Base-by-base conservation (phyloP, 2,888 invertebrate genomes). In the Cheilosia vernalis region DNA sequence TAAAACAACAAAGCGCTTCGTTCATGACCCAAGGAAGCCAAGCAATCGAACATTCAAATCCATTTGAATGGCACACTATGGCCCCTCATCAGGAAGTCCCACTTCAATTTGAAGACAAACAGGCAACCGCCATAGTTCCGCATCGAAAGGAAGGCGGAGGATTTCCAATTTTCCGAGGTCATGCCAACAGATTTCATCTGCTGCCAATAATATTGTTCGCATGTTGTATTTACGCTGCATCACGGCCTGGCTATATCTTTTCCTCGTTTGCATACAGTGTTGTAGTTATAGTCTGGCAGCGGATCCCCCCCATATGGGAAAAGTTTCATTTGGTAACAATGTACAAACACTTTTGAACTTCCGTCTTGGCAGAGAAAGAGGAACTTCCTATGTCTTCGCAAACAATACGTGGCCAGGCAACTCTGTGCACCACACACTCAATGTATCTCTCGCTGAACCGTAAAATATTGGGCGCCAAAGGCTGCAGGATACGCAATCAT, bases 401-500 rank as follows among this genome's bases (percentile, higher is more conserved):
- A 83, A 83, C 78, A 83, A 78, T 73, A 73, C 67, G 73, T 72
- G 42, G 56, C 73, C 72, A 78, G 73, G 78, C 33, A 56, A 73
- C 63, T 56, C 64, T 70, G 73, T 74, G 74, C 79, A 85, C 76
- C 80, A 80, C 61, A 70, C 21, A 49, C 80, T 70, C 74, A 67
- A 77, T 76, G 80, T 63, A 24, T 85, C 80, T 80, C 70, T 80
- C 24, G 51, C 51, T 85, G 80, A 85, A 85, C 70, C 80, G 55
- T 85, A 85, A 85, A 85, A 85, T 85, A 85, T 85, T 85, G 72
- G 85, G 85, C 85, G 85, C 85, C 85, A 85, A 85, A 85, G 85
- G 80, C 85, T 85, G 85, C 85, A 85, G 80, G 76, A 85, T 85
- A 85, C 85, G 85, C 85, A 85, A 85, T 85, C 85, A 85, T 85